Evolutionary conservation across 2,113 vertebrate genomes (phyloP).

Genomic region (Alethe castanea): DNA sequence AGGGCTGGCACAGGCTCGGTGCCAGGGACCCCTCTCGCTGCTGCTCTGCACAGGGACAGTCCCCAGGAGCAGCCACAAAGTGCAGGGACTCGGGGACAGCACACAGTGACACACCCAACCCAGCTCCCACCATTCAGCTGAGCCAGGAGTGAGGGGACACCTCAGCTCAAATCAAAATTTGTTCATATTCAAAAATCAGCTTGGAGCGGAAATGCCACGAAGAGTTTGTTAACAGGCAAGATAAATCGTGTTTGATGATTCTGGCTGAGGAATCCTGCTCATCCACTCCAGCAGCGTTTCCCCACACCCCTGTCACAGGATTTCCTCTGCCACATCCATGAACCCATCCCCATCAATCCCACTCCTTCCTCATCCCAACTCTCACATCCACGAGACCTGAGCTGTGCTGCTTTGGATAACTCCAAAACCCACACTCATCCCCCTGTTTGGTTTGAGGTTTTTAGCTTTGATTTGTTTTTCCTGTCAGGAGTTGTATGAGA

Average conservation of each 20-base stretch:
- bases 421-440: accelerated
- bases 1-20: not conserved
- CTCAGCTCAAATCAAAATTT: not conserved
- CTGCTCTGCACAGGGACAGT: too few relatives aligned
- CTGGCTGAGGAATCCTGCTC: not conserved
- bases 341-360: not conserved
- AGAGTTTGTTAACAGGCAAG: not conserved
- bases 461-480: not conserved
- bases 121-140: not conserved
- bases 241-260: not conserved
- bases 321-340: not conserved
- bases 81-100: accelerated
- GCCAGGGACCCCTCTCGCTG: accelerated
- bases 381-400: accelerated
- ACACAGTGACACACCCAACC: accelerated
- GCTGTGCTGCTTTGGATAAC: not conserved
- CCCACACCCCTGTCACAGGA: accelerated
- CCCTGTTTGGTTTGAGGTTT: accelerated
- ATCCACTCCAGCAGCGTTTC: not conserved
- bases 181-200: not conserved
- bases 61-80: not conserved
- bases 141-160: not conserved
- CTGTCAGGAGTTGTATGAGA: too few relatives aligned
- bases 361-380: accelerated
- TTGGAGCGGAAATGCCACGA: not conserved